phyloP scores from a whole-genome alignment of 2,888 invertebrate genomes.

The Nasonovia ribisnigri region DNA sequence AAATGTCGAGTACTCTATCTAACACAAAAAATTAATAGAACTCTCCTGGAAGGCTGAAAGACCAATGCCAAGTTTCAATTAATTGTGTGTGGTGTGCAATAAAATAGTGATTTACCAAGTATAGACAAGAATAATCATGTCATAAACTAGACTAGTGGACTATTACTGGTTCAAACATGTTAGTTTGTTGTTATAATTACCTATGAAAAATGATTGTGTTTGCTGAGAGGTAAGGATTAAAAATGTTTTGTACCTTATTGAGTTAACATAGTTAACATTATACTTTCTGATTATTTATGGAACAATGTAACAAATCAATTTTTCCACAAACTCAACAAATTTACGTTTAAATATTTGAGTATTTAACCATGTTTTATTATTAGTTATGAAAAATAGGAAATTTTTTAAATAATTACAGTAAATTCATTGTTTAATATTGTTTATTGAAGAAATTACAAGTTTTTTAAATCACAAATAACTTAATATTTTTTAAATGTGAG shows the following conservation, averaged over 20 bases:
- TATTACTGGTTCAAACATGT: not conserved
- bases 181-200: not conserved
- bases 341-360: too few species aligned
- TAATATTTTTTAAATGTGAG: too few species aligned
- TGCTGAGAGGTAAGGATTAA: not conserved
- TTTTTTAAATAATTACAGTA: too few species aligned
- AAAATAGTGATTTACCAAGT: not conserved
- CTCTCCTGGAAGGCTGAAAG: not conserved
- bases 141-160: not conserved
- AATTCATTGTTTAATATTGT: too few species aligned
- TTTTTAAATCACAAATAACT: not conserved
- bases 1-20: not conserved
- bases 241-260: slow-evolving; percentile 1
- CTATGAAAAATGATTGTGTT: slow-evolving; percentile 4
- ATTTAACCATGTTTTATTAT: too few species aligned
- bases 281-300: too few species aligned
- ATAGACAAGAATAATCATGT: not conserved
- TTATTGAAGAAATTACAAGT: not conserved
- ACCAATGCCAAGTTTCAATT: not conserved
- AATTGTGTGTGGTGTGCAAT: too few species aligned
- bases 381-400: too few species aligned
- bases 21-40: not conserved
- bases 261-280: too few species aligned
- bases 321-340: too few species aligned
- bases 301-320: too few species aligned